Evolutionary conservation across 2,113 vertebrate genomes (phyloP), one percentile per base, ranked within the genome.

Genomic region (Jaculus jaculus): DNA sequence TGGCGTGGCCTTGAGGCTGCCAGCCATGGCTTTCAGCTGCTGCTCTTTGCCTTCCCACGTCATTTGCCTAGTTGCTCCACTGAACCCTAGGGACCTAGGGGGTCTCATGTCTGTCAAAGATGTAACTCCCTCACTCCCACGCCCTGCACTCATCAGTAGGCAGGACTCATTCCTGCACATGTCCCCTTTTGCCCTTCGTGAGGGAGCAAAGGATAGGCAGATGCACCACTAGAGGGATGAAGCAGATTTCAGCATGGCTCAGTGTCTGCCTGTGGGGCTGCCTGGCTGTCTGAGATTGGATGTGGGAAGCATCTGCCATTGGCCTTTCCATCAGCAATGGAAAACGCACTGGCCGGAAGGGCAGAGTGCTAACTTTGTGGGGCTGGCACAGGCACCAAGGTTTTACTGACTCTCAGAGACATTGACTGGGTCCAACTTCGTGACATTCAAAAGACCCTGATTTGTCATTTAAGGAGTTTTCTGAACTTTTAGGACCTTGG

Each of bases 401-500:
- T 86, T 85, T 86, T 8, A 30, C 37, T 65, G 81, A 83, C 66
- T 89, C n/a, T 32, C 28, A 95, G 66, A 86, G 47, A 58, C 47
- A 66, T 23, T 92, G 28, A 77, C 73, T 51, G 72, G 66, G 23
- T 51, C 23, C 37, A 84, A 42, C 58, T 89, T 51, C 63, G 85
- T 71, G 74, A 61, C 51, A 84, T 74, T 77, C 77, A 81, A 91
- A 86, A 93, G 83, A 63, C 54, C 17, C 26, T 15, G 51, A 88
- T 91, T 89, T 78, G 68, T 87, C 51, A 65, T 63, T 84, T 72
- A 15, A 87, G 72, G 24, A 71, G 23, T 69, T 26, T 74, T 61
- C 32, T 87, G 63, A 77, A 83, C 87, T 94, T 93, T 58, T 63
- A 89, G 81, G 68, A 69, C 84, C 81, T 32, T 18, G 63, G 82